Base-by-base conservation (phyloP, 2,797 vertebrate genomes). In the Podarcis siculus region DNA sequence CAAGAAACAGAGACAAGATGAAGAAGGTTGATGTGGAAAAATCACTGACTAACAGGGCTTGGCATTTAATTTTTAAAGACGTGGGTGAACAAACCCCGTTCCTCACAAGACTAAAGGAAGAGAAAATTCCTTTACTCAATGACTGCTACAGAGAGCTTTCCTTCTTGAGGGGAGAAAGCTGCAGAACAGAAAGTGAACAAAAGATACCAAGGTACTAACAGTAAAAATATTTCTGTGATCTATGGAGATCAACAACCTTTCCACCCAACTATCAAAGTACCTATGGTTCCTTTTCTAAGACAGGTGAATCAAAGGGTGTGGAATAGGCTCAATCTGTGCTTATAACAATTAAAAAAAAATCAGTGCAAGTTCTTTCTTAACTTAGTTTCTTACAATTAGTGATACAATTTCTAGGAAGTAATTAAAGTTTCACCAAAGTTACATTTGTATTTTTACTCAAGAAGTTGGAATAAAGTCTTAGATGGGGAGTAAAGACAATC, bases 311-410 rank as follows among this genome's bases (percentile, higher is more conserved):
- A 94, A 94, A 97, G 96, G 92, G 93, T 94, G 95, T 94, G 85
- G 80, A 96, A 94, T 87, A 93, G 94, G 95, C 95, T 96, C 96
- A 95, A 94, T 94, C 94, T 96, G 91, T 95, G 94, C 94, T 95
- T 92, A 90, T 91, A 95, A 92, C 94, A 93, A 91, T 91, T 94
- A 89, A 93, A 95, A 87, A 95, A 95, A 88, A 85, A 93, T 89
- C 83, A 88, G 83, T 39, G 25, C 66, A 89, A 71, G 71, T 13
- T 92, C 45, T 92, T 92, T 91, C 82, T 92, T 87, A 90, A 55
- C 17, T 23, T 45, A 89, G 85, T 87, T 90, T 89, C 90, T 92
- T 89, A 80, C 23, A 64, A 71, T 92, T 86, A 88, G 67, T 83
- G 86, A 39, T 91, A 23, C 35, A 92, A 88, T 1, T 8, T 75